Base-by-base conservation (phyloP, 1,140 invertebrate genomes). In the Drosophila triauraria region DNA sequence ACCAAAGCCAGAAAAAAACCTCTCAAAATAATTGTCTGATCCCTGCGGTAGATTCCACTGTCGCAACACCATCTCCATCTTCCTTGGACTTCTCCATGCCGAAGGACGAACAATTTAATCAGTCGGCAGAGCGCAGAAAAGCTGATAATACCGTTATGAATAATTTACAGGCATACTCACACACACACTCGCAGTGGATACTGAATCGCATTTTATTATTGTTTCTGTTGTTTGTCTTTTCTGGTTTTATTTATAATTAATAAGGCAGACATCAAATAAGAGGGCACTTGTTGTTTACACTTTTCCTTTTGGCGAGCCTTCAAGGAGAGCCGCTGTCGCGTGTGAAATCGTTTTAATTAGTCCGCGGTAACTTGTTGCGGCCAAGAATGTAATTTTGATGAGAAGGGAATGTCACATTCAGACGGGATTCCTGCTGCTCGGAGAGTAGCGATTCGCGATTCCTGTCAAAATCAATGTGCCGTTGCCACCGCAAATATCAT, bases 131-230 rank as follows among this genome's bases (percentile, higher is more conserved):
- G 75, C 57, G 78, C 75, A 67, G 80, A 69, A 85, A 88, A 81
- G 78, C 84, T 84, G 85, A 88, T 88, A 90, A 88, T 81, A 78
- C 84, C 70, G 74, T 90, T 90, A 82, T 88, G 85, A 85, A 88
- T 90, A 90, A 88, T 90, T 85, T 82, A 79, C 80, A 80, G 27
- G 3, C 6, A 32, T n/a, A 80, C 42, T 2, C 27, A 71, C 40
- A 32, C 47, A 5, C 56, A 17, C 42, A 35, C 54, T 38, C 15
- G 40, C 20, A 8, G 47, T 27, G 53, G 23, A 27, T 17, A 56
- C 50, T 25, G 59, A 76, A 56, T 54, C 23, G 47, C 60, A 53
- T 54, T 58, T 82, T 72, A 67, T 81, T 81, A 69, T 82, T 78
- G 65, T 76, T 72, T 48, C 38, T 75, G 27, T 13, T 44, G n/a